phyloP scores from a whole-genome alignment of 53 echinoderm and acorn worm genomes.

The Stichopus horrens region DNA sequence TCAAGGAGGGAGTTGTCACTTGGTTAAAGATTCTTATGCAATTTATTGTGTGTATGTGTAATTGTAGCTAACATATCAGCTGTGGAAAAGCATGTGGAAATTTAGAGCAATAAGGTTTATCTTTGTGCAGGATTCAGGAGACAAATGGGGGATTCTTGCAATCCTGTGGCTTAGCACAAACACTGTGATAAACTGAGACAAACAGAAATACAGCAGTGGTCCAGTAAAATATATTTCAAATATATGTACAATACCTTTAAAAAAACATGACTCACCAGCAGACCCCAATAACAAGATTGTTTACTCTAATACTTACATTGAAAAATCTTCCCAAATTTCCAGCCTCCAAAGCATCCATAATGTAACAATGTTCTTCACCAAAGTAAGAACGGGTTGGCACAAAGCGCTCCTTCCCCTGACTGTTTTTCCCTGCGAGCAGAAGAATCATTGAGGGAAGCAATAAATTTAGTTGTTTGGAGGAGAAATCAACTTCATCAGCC shows the following conservation, averaged over 20 bases:
- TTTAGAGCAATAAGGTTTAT: no score
- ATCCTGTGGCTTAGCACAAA: not conserved
- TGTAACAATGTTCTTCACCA: slow-evolving; percentile 81
- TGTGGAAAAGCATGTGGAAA: not conserved
- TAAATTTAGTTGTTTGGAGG: no score
- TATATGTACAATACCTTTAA: not conserved
- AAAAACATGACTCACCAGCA: not conserved
- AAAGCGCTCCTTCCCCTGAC: slow-evolving; percentile 16
- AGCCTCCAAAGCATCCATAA: slow-evolving; percentile 84
- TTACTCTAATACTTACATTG: slow-evolving; percentile 67
- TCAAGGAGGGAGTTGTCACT: no score
- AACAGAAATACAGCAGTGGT: no score
- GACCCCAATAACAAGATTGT: no score
- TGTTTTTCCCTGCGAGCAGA: not conserved
- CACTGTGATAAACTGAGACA: no score
- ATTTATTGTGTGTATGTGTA: no score
- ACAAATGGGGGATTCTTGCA: not conserved
- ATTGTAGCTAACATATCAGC: not conserved
- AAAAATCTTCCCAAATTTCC: slow-evolving; percentile 94
- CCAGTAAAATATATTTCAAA: no score
- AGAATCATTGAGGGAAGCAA: not conserved
- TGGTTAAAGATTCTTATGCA: no score
- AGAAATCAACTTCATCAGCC: no score
- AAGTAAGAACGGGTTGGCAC: slow-evolving; percentile 63
- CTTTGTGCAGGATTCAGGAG: no score